Conservation (phyloP, 2,113 vertebrate genomes). For the Prunella himalayana region DNA sequence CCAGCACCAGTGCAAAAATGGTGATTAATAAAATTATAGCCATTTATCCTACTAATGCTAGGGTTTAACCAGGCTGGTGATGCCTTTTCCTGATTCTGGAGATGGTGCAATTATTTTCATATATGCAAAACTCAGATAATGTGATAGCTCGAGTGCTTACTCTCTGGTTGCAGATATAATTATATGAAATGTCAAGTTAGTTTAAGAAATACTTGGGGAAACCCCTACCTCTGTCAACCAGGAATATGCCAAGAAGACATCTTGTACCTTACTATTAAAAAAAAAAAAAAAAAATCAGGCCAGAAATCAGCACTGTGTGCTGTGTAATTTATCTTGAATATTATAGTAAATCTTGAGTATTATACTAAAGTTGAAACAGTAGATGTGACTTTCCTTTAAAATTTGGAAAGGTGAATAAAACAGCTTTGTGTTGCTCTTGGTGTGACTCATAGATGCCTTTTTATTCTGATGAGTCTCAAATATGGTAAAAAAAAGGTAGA, state of each 20-base stretch:
- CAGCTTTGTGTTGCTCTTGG: neutral
- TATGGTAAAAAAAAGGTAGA: neutral
- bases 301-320: neutral
- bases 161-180: slow-evolving; percentile 42
- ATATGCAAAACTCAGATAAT: neutral
- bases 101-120: slow-evolving; percentile 32
- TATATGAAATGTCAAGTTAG: slow-evolving; percentile 52
- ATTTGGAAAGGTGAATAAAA: neutral
- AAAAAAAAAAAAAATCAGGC: neutral
- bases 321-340: neutral
- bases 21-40: slow-evolving; percentile 49
- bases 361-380: neutral
- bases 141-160: slow-evolving; percentile 35
- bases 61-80: slow-evolving; percentile 8
- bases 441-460: neutral
- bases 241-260: neutral
- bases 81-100: neutral
- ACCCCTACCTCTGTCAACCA: slow-evolving; percentile 10
- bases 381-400: neutral
- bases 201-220: slow-evolving; percentile 34
- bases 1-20: neutral
- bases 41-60: neutral
- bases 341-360: neutral
- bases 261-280: neutral
- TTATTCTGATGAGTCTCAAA: neutral